Percentiles rank a stretch among this genome's conserved stretches.
These are phyloP conservation scores for Rhagoletis zephyria DNA, from an alignment of 1,140 invertebrate genomes.

Conservation along the genomic window DNA sequence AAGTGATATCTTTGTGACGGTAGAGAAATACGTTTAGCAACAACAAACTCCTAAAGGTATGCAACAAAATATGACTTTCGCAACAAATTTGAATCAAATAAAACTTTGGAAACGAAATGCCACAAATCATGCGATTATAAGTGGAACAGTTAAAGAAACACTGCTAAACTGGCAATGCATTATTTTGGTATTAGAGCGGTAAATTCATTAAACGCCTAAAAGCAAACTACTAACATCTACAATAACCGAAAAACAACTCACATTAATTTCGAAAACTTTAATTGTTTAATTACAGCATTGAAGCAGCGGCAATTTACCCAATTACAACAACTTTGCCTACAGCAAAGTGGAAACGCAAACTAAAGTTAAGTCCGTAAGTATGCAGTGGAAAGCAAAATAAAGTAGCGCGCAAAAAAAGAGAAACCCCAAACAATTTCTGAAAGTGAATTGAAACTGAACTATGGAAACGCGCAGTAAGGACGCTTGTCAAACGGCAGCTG, in stretches of 20 bases:
- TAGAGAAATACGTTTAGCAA: no score
- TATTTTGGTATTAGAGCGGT: background rate
- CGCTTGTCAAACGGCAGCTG: constrained; percentile 63
- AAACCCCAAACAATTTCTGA: background rate
- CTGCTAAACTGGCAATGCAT: no score
- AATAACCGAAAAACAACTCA: background rate
- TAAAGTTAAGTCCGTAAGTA: background rate
- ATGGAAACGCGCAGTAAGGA: constrained; percentile 58
- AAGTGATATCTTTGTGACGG: no score
- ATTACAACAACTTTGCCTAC: background rate
- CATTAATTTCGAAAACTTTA: constrained; percentile 12
- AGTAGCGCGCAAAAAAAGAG: background rate
- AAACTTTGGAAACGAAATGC: no score
- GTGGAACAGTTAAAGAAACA: no score
- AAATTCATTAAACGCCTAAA: constrained; percentile 38
- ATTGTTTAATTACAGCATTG: constrained; percentile 43
- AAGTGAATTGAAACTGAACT: constrained; percentile 6
- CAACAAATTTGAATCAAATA: no score
- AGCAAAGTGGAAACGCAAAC: constrained; percentile 14
- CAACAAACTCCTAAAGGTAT: no score
- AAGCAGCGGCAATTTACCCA: background rate
- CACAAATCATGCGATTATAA: no score
- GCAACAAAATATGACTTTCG: no score
- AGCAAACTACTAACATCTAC: background rate
- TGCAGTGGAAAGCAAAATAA: background rate